Percentiles rank a stretch among this genome's conserved stretches.
phyloP scores from a whole-genome alignment of 2,113 vertebrate species.

The Dicentrarchus labrax region DNA sequence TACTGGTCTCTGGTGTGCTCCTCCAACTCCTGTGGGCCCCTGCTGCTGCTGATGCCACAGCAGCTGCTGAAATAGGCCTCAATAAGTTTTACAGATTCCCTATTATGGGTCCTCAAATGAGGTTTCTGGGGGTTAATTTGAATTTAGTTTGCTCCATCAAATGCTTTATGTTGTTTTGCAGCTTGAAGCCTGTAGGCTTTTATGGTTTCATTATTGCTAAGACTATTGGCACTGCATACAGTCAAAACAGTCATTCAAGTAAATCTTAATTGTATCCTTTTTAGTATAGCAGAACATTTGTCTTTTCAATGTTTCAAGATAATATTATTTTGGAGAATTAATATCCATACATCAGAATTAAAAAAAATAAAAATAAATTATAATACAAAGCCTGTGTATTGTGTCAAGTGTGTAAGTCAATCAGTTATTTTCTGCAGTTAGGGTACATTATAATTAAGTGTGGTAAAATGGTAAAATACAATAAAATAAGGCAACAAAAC shows the following conservation, averaged over 20 bases:
- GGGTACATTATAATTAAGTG: not conserved
- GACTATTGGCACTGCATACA: constrained; percentile 7
- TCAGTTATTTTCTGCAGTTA: not conserved
- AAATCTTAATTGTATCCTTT: not conserved
- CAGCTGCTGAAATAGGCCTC: constrained; percentile 57
- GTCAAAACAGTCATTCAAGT: constrained; percentile 28
- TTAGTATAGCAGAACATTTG: not conserved
- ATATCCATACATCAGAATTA: not conserved
- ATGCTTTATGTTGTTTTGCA: constrained; percentile 53
- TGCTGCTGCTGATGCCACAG: not conserved
- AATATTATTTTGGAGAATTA: not conserved
- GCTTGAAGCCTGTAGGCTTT: constrained; percentile 40
- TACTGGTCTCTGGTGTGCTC: constrained; percentile 10
- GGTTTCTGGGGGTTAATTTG: constrained; percentile 72
- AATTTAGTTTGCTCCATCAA: constrained; percentile 67
- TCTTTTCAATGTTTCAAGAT: not conserved
- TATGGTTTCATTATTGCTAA: constrained; percentile 22
- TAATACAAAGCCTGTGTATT: not conserved
- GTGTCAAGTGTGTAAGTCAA: not conserved
- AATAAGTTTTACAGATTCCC: constrained; percentile 68
- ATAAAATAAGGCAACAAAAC: not conserved
- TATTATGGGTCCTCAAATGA: constrained; percentile 65
- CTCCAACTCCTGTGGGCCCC: constrained; percentile 35
- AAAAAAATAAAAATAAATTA: not conserved
- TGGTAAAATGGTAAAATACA: not conserved